These are phyloP conservation scores for Mus caroli DNA, from an alignment of 2,797 vertebrate genomes.

Conservation along the genomic window DNA sequence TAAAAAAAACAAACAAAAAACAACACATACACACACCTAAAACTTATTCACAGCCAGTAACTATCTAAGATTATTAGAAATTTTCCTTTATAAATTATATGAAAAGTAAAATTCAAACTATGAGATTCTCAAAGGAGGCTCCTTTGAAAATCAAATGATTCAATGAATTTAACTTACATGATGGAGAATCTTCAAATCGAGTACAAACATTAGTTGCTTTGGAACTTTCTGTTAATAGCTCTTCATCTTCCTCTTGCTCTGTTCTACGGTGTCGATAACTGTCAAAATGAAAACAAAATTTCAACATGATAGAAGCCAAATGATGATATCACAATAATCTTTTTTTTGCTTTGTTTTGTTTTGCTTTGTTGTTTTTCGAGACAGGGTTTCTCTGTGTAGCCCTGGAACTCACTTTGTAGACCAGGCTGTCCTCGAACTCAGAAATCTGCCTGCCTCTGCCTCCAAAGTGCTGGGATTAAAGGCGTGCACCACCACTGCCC, in stretches of 20 bases:
- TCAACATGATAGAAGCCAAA: background rate
- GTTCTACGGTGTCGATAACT: constrained; percentile 98
- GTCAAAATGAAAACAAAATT: constrained; percentile 70
- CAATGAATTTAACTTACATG: constrained; percentile 91
- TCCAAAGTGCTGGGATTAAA: no score
- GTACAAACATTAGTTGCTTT: constrained; percentile 98
- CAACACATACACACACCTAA: background rate
- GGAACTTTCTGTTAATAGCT: constrained; percentile 97
- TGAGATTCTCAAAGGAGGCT: background rate
- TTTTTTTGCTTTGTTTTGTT: background rate
- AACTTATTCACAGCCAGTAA: constrained; percentile 47
- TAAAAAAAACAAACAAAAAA: constrained; percentile 16
- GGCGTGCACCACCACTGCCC: no score
- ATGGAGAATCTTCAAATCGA: constrained; percentile 97
- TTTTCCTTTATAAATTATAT: constrained; percentile 33
- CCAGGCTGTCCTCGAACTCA: no score
- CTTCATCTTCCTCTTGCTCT: constrained; percentile 99
- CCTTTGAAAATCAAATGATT: background rate
- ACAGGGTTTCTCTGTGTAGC: no score
- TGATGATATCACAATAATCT: background rate
- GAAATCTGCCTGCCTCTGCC: no score
- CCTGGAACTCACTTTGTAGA: no score
- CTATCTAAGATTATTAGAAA: constrained; percentile 36
- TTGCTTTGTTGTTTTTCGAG: no score
- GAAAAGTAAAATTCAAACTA: constrained; percentile 37